Conservation (phyloP, 2,113 vertebrate genomes). For the Chionomys nivalis region DNA sequence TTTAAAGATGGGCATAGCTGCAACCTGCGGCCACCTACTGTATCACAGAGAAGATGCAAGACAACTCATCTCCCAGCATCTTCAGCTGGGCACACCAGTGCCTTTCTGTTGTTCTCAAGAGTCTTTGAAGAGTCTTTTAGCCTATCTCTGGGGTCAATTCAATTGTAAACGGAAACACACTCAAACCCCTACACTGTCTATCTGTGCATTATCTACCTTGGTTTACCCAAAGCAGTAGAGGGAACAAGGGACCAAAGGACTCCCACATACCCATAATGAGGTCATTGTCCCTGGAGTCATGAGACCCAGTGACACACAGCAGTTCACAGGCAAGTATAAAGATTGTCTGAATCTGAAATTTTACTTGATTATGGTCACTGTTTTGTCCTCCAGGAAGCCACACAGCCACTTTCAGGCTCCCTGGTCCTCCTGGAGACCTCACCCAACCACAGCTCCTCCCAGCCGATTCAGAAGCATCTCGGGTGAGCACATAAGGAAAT, state of each 20-base stretch:
- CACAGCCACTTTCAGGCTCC: not conserved
- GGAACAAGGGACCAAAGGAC: not conserved
- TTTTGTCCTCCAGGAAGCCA: not conserved
- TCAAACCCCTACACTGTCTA: fast-evolving
- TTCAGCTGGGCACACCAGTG: fast-evolving
- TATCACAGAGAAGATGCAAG: not conserved
- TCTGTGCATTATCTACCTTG: not conserved
- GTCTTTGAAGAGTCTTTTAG: not conserved
- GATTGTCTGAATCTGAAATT: not conserved
- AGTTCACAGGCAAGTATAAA: not conserved
- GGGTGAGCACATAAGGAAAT: slow-evolving; percentile 35
- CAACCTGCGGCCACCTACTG: not conserved
- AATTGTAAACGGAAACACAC: not conserved
- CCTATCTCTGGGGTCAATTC: too few species aligned
- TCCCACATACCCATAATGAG: not conserved
- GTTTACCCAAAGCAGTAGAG: not conserved
- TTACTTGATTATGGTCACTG: not conserved
- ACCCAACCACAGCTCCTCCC: not conserved
- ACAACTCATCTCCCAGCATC: not conserved
- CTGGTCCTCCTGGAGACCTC: not conserved
- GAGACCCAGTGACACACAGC: not conserved
- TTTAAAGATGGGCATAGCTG: fast-evolving
- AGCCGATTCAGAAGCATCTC: slow-evolving; percentile 22
- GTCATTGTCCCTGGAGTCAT: not conserved
- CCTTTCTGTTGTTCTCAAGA: not conserved